phyloP scores from a whole-genome alignment of 2,888 invertebrate genomes.

The Watsonalla binaria region DNA sequence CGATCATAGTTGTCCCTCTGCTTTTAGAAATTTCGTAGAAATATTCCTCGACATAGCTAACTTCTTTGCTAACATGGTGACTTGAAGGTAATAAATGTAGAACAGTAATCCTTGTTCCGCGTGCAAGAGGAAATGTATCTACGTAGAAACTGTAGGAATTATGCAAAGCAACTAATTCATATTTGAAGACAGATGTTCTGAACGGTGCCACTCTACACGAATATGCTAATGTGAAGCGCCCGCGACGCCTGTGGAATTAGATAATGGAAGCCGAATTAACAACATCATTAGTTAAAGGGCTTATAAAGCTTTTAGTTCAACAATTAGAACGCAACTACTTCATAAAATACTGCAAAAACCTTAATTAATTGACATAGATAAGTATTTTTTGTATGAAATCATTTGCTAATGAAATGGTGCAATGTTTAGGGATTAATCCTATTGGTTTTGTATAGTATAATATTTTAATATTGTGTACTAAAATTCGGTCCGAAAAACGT shows the following conservation, averaged over 20 bases:
- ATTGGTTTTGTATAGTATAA: no score
- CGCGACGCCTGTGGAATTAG: conserved; percentile 10
- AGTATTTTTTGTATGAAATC: no score
- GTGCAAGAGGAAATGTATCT: conserved; percentile 7
- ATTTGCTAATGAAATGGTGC: no score
- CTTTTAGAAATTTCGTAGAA: no score
- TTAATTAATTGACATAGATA: no score
- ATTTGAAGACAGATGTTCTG: conserved; percentile 31
- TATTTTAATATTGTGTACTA: no score
- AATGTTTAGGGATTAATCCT: no score
- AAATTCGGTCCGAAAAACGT: no score
- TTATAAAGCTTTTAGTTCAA: neutral
- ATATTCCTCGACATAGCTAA: neutral
- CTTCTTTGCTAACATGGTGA: no score
- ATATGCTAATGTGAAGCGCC: conserved; percentile 19
- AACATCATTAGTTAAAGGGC: conserved; percentile 4
- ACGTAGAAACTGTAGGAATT: conserved; percentile 20
- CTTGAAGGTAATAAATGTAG: neutral
- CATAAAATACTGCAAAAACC: no score
- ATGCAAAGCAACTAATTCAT: conserved; percentile 32
- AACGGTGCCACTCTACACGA: conserved; percentile 21
- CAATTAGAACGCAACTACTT: neutral
- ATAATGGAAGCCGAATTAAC: conserved; percentile 10
- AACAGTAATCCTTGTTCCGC: conserved; percentile 10
- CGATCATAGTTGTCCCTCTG: no score